phyloP scores from a whole-genome alignment of 2,888 invertebrate genomes.

The Graphium colonna region DNA sequence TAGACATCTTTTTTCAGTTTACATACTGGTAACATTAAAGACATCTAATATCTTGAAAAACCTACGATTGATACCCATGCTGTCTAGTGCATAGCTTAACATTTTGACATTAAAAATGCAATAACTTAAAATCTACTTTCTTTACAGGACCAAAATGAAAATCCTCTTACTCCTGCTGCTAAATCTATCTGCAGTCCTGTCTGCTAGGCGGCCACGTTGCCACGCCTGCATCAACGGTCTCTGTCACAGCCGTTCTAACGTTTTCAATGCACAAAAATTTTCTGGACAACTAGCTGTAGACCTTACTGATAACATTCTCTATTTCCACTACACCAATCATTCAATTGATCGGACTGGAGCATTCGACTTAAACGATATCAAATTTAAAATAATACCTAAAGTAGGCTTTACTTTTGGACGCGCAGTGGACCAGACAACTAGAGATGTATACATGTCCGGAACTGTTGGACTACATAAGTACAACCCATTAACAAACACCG shows the following conservation, averaged over 20 bases:
- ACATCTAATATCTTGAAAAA: no score
- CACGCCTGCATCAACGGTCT: slow-evolving; percentile 55
- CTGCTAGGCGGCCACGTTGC: slow-evolving; percentile 36
- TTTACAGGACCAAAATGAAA: slow-evolving; percentile 36
- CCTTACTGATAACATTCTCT: slow-evolving; percentile 46
- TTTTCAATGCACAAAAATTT: slow-evolving; percentile 45
- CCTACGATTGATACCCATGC: background rate
- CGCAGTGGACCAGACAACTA: slow-evolving; percentile 48
- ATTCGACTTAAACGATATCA: slow-evolving; percentile 49
- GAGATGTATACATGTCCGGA: slow-evolving; percentile 52
- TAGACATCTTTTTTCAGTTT: no score
- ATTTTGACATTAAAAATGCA: no score
- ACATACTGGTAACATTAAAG: no score
- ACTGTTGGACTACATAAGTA: slow-evolving; percentile 51
- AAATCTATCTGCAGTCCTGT: slow-evolving; percentile 23
- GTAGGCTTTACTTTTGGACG: slow-evolving; percentile 54
- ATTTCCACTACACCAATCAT: slow-evolving; percentile 51
- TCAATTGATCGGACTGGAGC: slow-evolving; percentile 47
- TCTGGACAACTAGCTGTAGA: slow-evolving; percentile 61
- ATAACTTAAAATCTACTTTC: slow-evolving; percentile 17
- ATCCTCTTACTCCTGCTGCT: slow-evolving; percentile 27
- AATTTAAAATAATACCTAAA: slow-evolving; percentile 41
- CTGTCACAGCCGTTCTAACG: slow-evolving; percentile 48
- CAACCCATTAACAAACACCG: slow-evolving; percentile 38
- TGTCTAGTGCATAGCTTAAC: background rate